Percentiles rank a stretch among this genome's conserved stretches.
Conservation (phyloP, 1,140 invertebrate species). For the Ladona fulva region DNA sequence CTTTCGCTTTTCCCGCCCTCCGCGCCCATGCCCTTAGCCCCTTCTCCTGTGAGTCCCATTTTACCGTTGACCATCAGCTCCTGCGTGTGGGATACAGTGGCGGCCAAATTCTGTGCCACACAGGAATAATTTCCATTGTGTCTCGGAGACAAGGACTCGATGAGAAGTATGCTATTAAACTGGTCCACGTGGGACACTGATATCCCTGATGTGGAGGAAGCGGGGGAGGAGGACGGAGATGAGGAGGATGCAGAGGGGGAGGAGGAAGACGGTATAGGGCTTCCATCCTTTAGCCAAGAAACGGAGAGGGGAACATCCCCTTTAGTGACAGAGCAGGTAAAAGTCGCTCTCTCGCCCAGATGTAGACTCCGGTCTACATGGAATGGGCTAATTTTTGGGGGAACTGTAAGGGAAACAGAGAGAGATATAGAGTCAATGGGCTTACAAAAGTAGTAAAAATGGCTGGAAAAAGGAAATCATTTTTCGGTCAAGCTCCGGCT, state of each 20-base stretch:
- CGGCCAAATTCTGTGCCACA: constrained; percentile 60
- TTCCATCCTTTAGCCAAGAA: constrained; percentile 65
- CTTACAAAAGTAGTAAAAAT: background rate
- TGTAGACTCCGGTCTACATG: constrained; percentile 60
- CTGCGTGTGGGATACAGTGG: constrained; percentile 61
- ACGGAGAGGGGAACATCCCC: constrained; percentile 68
- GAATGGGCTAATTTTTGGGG: constrained; percentile 70
- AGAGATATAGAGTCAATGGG: constrained; percentile 5
- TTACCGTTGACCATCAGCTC: constrained; percentile 74
- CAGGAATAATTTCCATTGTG: constrained; percentile 71
- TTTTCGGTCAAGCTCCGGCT: background rate
- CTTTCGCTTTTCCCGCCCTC: background rate
- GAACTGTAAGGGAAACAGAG: constrained; percentile 47
- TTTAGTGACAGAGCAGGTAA: constrained; percentile 67
- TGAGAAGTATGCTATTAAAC: constrained; percentile 68
- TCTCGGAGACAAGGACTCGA: constrained; percentile 63
- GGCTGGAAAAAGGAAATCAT: background rate
- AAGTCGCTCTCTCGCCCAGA: constrained; percentile 63
- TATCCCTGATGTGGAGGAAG: constrained; percentile 40
- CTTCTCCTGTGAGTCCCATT: constrained; percentile 23
- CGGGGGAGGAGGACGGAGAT: constrained; percentile 28
- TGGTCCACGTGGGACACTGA: constrained; percentile 62
- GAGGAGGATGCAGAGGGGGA: background rate
- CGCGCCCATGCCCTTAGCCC: background rate
- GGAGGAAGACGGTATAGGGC: constrained; percentile 41